Evolutionary conservation across 2,797 vertebrate species (phyloP).

Genomic region (Cetoscarus ocellatus): DNA sequence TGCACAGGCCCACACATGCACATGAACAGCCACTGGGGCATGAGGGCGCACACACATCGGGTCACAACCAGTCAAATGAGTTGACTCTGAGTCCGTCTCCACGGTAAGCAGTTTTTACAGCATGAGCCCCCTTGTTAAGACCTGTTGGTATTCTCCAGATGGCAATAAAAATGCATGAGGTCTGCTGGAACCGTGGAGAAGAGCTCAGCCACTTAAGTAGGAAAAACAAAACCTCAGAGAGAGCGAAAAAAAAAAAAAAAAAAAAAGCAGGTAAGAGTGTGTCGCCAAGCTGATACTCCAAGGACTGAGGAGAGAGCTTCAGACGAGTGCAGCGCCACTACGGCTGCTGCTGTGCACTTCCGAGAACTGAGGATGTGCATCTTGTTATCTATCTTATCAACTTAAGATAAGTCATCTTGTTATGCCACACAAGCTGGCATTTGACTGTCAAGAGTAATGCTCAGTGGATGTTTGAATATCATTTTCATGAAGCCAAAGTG

Average conservation of each 20-base stretch:
- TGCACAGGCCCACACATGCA: background rate
- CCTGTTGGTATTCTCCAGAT: slow-evolving; percentile 84
- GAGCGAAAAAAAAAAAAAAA: slow-evolving; percentile 7
- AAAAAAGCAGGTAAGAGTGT: slow-evolving; percentile 67
- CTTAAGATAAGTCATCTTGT: slow-evolving; percentile 67
- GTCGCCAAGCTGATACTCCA: slow-evolving; percentile 71
- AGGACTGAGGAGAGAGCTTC: slow-evolving; percentile 73
- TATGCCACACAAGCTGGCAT: slow-evolving; percentile 64
- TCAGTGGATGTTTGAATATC: slow-evolving; percentile 54
- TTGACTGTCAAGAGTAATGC: slow-evolving; percentile 62
- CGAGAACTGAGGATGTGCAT: slow-evolving; percentile 71
- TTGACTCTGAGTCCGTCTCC: slow-evolving; percentile 65
- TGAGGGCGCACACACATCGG: slow-evolving; percentile 41
- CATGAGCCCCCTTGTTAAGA: slow-evolving; percentile 79
- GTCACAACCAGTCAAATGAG: slow-evolving; percentile 72
- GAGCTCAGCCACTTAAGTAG: slow-evolving; percentile 76
- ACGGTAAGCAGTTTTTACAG: slow-evolving; percentile 71
- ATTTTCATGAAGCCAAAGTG: slow-evolving; percentile 52
- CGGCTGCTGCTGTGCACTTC: slow-evolving; percentile 65
- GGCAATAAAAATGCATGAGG: slow-evolving; percentile 85
- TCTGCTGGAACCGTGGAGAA: slow-evolving; percentile 72
- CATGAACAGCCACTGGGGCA: slow-evolving; percentile 9
- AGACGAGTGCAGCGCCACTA: slow-evolving; percentile 64
- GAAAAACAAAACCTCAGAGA: slow-evolving; percentile 80
- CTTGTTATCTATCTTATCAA: slow-evolving; percentile 76